These are phyloP conservation scores for Drosophila serrata DNA, from an alignment of 1,140 invertebrate species.

Conservation along the genomic window DNA sequence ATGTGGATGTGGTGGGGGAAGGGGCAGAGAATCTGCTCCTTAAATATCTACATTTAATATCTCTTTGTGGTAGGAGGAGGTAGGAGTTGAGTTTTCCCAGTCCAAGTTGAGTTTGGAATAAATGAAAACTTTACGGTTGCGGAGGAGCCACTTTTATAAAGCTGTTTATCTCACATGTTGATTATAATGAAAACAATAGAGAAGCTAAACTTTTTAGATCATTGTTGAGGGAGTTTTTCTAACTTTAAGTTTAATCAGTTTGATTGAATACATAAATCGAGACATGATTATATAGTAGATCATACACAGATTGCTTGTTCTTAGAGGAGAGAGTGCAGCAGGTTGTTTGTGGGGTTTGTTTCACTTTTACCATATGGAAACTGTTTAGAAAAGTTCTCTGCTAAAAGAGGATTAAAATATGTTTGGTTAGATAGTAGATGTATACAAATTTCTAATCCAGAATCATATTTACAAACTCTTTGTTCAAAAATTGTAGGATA, in stretches of 20 bases:
- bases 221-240: neutral
- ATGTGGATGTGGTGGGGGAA: neutral
- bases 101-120: neutral
- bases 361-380: no score
- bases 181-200: neutral
- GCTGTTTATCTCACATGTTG: constrained; percentile 3
- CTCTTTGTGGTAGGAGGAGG: constrained; percentile 39
- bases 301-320: neutral
- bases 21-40: constrained; percentile 7
- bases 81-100: neutral
- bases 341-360: neutral
- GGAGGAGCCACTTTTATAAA: constrained; percentile 1
- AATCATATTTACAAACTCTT: no score
- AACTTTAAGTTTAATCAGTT: neutral
- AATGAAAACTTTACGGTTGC: constrained; percentile 9
- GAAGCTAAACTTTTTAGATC: neutral
- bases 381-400: no score
- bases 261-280: neutral
- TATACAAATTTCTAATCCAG: no score
- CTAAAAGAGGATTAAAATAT: no score
- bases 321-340: neutral
- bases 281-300: neutral
- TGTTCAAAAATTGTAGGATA: neutral
- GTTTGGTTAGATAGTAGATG: no score
- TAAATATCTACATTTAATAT: constrained; percentile 64